These are phyloP conservation scores for Leptopilina clavipes DNA, from an alignment of 1,140 invertebrate species.

Conservation along the genomic window DNA sequence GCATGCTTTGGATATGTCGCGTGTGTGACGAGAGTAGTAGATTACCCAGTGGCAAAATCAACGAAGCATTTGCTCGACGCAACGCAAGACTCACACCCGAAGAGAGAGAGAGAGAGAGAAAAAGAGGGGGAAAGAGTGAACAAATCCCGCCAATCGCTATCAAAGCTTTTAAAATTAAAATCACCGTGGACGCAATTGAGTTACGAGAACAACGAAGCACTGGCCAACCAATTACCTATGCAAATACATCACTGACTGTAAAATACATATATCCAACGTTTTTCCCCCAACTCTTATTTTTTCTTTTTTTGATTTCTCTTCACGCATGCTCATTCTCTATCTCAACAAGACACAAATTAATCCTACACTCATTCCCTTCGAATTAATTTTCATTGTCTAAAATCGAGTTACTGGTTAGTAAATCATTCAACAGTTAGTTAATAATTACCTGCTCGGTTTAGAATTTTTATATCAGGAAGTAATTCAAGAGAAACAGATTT, in stretches of 20 bases:
- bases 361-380: background rate
- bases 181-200: conserved; percentile 34
- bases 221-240: conserved; percentile 39
- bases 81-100: conserved; percentile 24
- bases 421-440: too few species aligned
- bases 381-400: conserved; percentile 22
- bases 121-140: background rate
- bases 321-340: conserved; percentile 4
- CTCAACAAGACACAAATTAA: background rate
- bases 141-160: conserved; percentile 35
- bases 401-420: too few species aligned
- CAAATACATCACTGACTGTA: conserved; percentile 29
- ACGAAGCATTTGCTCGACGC: conserved; percentile 7
- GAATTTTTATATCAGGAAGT: too few species aligned
- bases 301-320: background rate
- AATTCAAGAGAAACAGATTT: too few species aligned
- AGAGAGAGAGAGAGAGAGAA: too few species aligned
- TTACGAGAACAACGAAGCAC: conserved; percentile 38
- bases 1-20: background rate
- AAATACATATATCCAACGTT: conserved; percentile 12
- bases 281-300: background rate
- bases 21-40: conserved; percentile 12
- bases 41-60: conserved; percentile 23
- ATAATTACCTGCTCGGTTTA: too few species aligned
- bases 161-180: conserved; percentile 40